Conservation (phyloP, 2,797 vertebrate species). For the Scolopax bukidnonensis region DNA sequence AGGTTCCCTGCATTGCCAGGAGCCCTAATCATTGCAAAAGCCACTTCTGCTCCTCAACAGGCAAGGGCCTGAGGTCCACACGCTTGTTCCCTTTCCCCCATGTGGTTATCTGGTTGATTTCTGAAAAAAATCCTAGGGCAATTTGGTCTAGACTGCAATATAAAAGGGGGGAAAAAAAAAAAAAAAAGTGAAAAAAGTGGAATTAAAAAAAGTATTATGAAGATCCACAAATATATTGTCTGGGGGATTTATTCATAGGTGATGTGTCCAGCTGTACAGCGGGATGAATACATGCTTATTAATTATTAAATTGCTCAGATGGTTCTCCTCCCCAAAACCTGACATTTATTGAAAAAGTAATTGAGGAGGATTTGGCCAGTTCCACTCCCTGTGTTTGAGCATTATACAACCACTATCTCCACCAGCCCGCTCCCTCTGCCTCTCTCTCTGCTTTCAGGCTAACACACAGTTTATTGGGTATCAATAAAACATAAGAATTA, state of each 20-base stretch:
- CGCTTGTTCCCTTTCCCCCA: not conserved
- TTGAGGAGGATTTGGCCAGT: slow-evolving; percentile 52
- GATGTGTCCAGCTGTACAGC: slow-evolving; percentile 9
- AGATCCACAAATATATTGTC: slow-evolving; percentile 10
- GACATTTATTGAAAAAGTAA: slow-evolving; percentile 43
- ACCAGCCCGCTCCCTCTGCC: not conserved
- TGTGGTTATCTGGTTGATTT: not conserved
- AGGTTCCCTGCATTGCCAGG: not conserved
- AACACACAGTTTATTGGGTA: slow-evolving; percentile 28
- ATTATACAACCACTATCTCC: not conserved
- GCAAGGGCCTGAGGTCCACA: not conserved
- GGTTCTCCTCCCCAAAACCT: slow-evolving; percentile 21
- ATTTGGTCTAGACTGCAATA: not conserved
- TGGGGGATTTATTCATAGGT: slow-evolving; percentile 39
- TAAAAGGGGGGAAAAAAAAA: not conserved
- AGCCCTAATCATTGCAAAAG: not conserved
- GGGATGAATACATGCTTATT: slow-evolving; percentile 15
- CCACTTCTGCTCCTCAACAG: slow-evolving; percentile 4
- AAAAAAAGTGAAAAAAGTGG: not conserved
- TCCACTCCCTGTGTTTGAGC: not conserved
- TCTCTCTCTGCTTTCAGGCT: slow-evolving; percentile 3
- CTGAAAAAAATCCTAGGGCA: not conserved
- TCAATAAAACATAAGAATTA: slow-evolving; percentile 67
- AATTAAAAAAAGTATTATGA: not conserved
- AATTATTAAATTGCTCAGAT: slow-evolving; percentile 57